phyloP scores from a whole-genome alignment of 2,113 vertebrate species.

The pig (Sus scrofa) region T2T-Sscrofa CM000830.6:8351501-8352000 shows the following conservation, averaged over 20 bases:
- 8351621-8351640: not conserved
- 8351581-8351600: not conserved
- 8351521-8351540: not conserved
- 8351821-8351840: not conserved
- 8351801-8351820: not conserved
- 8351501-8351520: too few species aligned
- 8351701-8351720: not conserved
- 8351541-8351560: not conserved
- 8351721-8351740: not conserved
- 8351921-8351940: not conserved
- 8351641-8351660: not conserved
- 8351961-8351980: not conserved
- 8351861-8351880: too few species aligned
- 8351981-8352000: not conserved
- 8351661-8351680: not conserved
- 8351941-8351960: rapidly evolving
- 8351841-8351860: not conserved
- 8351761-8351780: rapidly evolving
- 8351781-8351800: not conserved
- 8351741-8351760: not conserved
- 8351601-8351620: not conserved
- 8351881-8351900: not conserved
- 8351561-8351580: too few species aligned
- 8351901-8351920: not conserved
- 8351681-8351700: not conserved